These are phyloP conservation scores for Xylocopa sonorina DNA, from an alignment of 1,140 invertebrate species.

Conservation along the genomic window DNA sequence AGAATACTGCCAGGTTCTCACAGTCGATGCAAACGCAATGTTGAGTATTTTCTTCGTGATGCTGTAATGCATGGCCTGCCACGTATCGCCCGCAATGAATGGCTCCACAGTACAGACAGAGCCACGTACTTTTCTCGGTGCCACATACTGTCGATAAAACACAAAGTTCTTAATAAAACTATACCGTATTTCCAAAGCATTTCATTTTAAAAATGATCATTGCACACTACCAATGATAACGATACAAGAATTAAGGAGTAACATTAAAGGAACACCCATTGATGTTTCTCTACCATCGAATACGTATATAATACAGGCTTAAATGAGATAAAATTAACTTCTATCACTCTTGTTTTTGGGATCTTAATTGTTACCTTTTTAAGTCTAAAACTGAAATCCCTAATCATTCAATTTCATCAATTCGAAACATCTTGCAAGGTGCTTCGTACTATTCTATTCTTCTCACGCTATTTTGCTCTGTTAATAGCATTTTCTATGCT, in stretches of 20 bases:
- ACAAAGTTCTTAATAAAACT: constrained; percentile 35
- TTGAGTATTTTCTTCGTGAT: constrained; percentile 85
- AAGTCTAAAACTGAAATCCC: not conserved
- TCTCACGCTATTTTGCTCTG: not conserved
- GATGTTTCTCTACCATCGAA: not conserved
- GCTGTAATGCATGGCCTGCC: constrained; percentile 89
- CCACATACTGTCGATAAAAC: constrained; percentile 84
- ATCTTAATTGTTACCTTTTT: not conserved
- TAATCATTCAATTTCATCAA: no score
- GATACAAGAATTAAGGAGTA: not conserved
- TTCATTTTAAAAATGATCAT: not conserved
- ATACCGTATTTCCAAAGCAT: not conserved
- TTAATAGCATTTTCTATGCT: not conserved
- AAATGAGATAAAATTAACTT: not conserved
- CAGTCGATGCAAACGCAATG: constrained; percentile 91
- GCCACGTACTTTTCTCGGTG: constrained; percentile 87
- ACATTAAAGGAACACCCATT: not conserved
- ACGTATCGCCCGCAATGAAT: constrained; percentile 91
- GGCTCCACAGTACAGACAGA: constrained; percentile 88
- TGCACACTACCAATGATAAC: not conserved
- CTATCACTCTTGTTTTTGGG: no score
- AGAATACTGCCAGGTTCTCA: constrained; percentile 88
- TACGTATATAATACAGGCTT: no score
- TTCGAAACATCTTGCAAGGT: no score
- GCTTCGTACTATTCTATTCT: not conserved